These are phyloP conservation scores for Octopus sinensis DNA, from an alignment of 1,140 invertebrate species.

Conservation along the genomic window DNA sequence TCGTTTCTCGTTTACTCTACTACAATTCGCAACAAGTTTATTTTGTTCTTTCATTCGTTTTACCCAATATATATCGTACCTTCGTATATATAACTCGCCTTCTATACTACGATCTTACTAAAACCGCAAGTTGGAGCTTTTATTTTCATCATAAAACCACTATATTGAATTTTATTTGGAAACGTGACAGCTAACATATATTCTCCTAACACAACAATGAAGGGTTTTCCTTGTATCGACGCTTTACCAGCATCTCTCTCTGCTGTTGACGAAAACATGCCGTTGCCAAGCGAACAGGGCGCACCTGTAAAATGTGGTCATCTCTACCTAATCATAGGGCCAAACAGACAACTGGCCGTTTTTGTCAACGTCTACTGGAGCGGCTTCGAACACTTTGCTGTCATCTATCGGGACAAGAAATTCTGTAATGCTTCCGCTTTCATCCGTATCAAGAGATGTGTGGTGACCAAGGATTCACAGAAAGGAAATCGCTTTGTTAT, in stretches of 20 bases:
- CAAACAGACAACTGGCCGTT: background rate
- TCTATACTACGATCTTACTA: background rate
- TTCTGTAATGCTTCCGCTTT: constrained; percentile 9
- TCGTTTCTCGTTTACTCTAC: too few relatives aligned
- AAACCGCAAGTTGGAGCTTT: background rate
- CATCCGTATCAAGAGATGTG: background rate
- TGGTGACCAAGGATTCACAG: background rate
- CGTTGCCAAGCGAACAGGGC: background rate
- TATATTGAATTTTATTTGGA: background rate
- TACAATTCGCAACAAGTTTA: too few relatives aligned
- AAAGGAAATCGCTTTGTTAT: background rate
- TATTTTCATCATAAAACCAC: background rate
- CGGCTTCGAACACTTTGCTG: constrained; percentile 12
- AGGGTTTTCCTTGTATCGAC: constrained; percentile 3
- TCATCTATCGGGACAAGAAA: constrained; percentile 5
- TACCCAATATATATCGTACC: background rate
- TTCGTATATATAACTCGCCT: background rate
- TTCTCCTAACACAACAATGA: background rate
- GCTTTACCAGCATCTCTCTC: background rate
- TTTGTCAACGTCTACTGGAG: constrained; percentile 9
- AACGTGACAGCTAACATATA: background rate
- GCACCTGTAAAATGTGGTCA: background rate
- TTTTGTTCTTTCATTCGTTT: background rate
- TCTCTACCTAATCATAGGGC: background rate
- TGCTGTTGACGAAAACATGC: constrained; percentile 1